phyloP scores from a whole-genome alignment of 2,888 invertebrate genomes.

The Diaprepes abbreviatus region DNA sequence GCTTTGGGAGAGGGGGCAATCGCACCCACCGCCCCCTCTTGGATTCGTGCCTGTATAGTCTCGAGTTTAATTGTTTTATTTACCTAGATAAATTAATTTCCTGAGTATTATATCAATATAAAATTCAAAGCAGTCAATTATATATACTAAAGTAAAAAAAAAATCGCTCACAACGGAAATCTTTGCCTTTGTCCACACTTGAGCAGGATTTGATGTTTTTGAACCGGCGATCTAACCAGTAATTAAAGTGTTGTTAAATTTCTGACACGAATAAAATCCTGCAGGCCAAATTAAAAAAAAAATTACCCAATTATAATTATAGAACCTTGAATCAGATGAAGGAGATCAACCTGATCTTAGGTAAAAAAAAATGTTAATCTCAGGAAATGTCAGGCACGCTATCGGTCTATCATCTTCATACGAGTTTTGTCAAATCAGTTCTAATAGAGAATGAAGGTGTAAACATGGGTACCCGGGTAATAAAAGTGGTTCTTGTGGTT shows the following conservation, averaged over 20 bases:
- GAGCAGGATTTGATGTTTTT: constrained; percentile 4
- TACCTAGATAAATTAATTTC: too few relatives aligned
- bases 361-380: constrained; percentile 47
- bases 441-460: constrained; percentile 14
- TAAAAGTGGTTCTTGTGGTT: constrained; percentile 13
- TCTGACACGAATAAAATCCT: constrained; percentile 24
- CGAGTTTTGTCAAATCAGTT: constrained; percentile 35
- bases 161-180: too few relatives aligned
- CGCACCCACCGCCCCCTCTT: too few relatives aligned
- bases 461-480: constrained; percentile 17
- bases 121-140: too few relatives aligned
- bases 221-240: constrained; percentile 7
- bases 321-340: constrained; percentile 49
- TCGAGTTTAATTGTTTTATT: too few relatives aligned
- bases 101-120: too few relatives aligned
- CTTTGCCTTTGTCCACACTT: too few relatives aligned
- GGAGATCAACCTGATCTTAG: constrained; percentile 41
- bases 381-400: constrained; percentile 47
- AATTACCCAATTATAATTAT: constrained; percentile 42
- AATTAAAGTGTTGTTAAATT: constrained; percentile 28
- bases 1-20: too few relatives aligned
- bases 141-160: too few relatives aligned
- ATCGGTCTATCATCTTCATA: constrained; percentile 29
- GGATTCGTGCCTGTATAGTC: too few relatives aligned
- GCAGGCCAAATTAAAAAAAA: constrained; percentile 39